Conservation (phyloP, 2,797 vertebrate genomes). For the Gouania willdenowi region DNA sequence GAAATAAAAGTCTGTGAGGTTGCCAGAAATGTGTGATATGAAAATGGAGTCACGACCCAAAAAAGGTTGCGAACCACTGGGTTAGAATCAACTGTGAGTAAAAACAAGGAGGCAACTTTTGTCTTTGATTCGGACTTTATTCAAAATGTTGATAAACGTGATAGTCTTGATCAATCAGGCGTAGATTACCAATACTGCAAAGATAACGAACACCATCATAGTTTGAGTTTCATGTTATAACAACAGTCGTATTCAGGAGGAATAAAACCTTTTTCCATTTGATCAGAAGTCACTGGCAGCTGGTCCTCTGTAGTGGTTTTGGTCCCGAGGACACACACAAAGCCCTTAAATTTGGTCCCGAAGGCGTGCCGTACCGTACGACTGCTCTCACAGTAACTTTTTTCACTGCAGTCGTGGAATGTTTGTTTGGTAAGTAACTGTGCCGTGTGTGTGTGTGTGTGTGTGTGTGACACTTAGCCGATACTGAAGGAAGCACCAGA, state of each 20-base stretch:
- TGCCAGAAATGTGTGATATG: too few relatives aligned
- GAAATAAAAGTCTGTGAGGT: too few relatives aligned
- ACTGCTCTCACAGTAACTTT: slow-evolving; percentile 11
- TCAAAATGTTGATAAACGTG: slow-evolving; percentile 61
- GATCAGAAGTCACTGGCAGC: slow-evolving; percentile 51
- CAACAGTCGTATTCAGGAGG: too few relatives aligned
- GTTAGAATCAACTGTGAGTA: too few relatives aligned
- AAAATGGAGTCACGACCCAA: too few relatives aligned
- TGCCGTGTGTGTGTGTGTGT: too few relatives aligned
- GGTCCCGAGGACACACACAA: slow-evolving; percentile 49
- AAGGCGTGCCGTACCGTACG: slow-evolving; percentile 7
- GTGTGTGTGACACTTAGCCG: too few relatives aligned
- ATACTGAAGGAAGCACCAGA: too few relatives aligned
- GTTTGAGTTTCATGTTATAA: too few relatives aligned
- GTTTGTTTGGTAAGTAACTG: slow-evolving; percentile 1
- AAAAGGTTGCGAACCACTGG: too few relatives aligned
- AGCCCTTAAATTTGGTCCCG: slow-evolving; percentile 57
- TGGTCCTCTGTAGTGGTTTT: slow-evolving; percentile 54
- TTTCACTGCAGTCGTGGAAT: slow-evolving; percentile 29
- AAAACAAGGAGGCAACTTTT: slow-evolving; percentile 7
- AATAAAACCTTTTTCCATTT: too few relatives aligned
- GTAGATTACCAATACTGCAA: slow-evolving; percentile 68
- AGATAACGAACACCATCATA: slow-evolving; percentile 40
- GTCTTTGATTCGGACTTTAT: slow-evolving; percentile 65
- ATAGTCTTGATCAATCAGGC: slow-evolving; percentile 62